Conservation (phyloP, 2,797 vertebrate species). For the Staurois parvus region DNA sequence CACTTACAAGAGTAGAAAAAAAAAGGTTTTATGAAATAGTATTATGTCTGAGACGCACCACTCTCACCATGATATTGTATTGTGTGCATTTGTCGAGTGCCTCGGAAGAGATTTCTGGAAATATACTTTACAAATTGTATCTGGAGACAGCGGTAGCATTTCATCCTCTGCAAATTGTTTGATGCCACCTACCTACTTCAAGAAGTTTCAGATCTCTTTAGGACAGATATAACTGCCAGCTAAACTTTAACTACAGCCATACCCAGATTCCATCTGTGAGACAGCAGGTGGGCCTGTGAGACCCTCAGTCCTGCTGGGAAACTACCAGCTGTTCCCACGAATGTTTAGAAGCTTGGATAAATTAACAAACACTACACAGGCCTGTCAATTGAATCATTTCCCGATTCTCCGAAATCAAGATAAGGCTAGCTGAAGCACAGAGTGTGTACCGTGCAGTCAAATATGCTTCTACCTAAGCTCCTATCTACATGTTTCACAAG, state of each 20-base stretch:
- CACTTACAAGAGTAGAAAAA: not conserved
- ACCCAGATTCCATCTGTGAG: conserved; percentile 72
- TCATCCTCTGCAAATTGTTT: conserved; percentile 55
- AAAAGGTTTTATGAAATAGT: conserved; percentile 26
- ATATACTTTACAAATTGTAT: conserved; percentile 51
- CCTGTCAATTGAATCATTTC: conserved; percentile 76
- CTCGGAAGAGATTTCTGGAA: conserved; percentile 30
- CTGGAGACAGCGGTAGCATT: conserved; percentile 44
- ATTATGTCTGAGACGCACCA: conserved; percentile 20
- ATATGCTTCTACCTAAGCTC: conserved; percentile 10
- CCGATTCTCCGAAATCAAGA: conserved; percentile 68
- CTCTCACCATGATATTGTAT: conserved; percentile 44
- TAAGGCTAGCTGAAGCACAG: conserved; percentile 40
- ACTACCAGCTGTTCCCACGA: conserved; percentile 76
- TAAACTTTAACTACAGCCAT: conserved; percentile 74
- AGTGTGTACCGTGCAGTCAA: conserved; percentile 6
- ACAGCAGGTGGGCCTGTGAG: conserved; percentile 76
- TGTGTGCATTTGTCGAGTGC: conserved; percentile 44
- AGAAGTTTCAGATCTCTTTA: conserved; percentile 66
- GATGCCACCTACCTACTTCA: conserved; percentile 59
- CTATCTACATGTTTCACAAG: conserved; percentile 44
- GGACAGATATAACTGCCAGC: conserved; percentile 66
- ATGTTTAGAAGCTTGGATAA: conserved; percentile 74
- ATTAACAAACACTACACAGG: conserved; percentile 79
- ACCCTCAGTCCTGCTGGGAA: conserved; percentile 76